These are phyloP conservation scores for Agrilus biguttatus DNA, from an alignment of 2,888 invertebrate genomes.

Conservation along the genomic window DNA sequence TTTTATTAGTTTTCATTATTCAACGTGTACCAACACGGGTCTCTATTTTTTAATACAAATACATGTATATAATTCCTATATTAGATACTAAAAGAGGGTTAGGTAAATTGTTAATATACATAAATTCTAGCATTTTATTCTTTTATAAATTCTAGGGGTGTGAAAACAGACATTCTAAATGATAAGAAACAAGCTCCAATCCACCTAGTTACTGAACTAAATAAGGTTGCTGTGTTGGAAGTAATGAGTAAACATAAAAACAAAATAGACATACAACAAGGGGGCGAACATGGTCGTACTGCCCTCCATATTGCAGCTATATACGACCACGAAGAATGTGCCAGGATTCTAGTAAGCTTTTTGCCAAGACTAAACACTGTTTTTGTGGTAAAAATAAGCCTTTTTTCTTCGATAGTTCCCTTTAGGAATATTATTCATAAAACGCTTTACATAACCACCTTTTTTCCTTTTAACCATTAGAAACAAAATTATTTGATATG, in stretches of 20 bases:
- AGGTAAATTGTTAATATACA: too few relatives aligned
- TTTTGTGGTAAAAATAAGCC: not conserved
- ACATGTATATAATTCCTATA: too few relatives aligned
- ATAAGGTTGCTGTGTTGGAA: slow-evolving; percentile 54
- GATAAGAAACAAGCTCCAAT: slow-evolving; percentile 65
- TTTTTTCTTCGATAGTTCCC: not conserved
- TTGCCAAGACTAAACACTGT: not conserved
- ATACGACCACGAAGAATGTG: slow-evolving; percentile 70
- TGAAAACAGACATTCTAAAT: slow-evolving; percentile 54
- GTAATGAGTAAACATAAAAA: slow-evolving; percentile 54
- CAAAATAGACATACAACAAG: slow-evolving; percentile 57
- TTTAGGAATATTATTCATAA: not conserved
- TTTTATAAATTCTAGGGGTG: slow-evolving; percentile 38
- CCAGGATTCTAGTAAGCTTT: slow-evolving; percentile 56
- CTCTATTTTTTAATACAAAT: too few relatives aligned
- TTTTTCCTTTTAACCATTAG: too few relatives aligned
- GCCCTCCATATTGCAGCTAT: slow-evolving; percentile 76
- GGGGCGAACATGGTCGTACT: slow-evolving; percentile 66
- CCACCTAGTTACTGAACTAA: slow-evolving; percentile 65
- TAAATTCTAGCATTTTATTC: too few relatives aligned
- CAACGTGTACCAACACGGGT: too few relatives aligned
- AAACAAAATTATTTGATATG: too few relatives aligned
- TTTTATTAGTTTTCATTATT: too few relatives aligned
- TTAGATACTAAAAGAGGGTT: too few relatives aligned
- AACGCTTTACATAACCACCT: too few relatives aligned